Conservation (phyloP, 2,888 invertebrate species). For the Drosophila infuscata region DNA sequence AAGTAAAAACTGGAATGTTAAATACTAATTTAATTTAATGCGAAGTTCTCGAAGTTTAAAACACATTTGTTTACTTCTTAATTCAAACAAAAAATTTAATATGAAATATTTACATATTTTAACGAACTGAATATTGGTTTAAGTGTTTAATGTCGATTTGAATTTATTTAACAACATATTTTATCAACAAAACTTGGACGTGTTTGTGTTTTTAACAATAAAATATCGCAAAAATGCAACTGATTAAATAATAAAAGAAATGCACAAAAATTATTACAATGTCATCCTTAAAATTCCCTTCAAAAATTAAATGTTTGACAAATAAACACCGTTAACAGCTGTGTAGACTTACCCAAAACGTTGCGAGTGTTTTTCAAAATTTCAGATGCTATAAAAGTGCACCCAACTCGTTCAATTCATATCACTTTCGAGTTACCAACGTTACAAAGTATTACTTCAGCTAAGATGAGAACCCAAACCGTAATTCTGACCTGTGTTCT, state of each 20-base stretch:
- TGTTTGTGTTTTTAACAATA: not conserved
- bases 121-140: not conserved
- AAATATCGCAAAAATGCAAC: not conserved
- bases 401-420: too few relatives aligned
- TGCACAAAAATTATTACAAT: not conserved
- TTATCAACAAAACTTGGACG: too few relatives aligned
- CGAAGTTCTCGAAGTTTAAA: not conserved
- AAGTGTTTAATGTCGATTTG: not conserved
- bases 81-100: not conserved
- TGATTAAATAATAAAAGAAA: not conserved
- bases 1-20: not conserved
- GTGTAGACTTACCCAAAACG: not conserved
- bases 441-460: not conserved
- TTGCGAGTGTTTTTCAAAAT: not conserved
- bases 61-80: not conserved
- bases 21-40: not conserved
- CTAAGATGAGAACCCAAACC: not conserved
- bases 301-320: not conserved
- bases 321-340: not conserved
- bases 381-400: too few relatives aligned
- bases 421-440: not conserved
- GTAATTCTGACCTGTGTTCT: not conserved
- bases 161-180: too few relatives aligned
- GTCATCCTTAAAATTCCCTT: not conserved
- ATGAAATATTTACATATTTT: not conserved